Conservation (phyloP, 1,140 invertebrate species). For the Schlechtendalia chinensis region DNA sequence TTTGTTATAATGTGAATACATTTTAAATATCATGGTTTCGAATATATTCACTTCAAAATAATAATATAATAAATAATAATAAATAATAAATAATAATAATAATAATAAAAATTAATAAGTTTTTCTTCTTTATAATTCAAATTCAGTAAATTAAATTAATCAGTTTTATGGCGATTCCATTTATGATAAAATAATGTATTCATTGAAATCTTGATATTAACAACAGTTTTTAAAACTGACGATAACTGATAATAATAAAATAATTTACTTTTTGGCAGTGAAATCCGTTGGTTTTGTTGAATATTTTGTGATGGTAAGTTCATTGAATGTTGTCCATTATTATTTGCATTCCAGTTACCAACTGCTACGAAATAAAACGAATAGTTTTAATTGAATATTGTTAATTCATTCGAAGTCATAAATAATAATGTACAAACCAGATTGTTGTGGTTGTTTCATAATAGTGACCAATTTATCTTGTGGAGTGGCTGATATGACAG, state of each 20-base stretch:
- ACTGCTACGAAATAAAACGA: background rate
- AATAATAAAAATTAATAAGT: no score
- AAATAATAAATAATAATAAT: no score
- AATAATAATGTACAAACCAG: constrained; percentile 21
- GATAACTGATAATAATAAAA: background rate
- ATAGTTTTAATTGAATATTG: background rate
- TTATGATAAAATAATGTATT: no score
- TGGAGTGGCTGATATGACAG: constrained; percentile 66
- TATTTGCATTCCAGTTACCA: constrained; percentile 9
- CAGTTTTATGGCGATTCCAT: no score
- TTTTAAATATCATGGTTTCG: no score
- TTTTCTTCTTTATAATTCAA: no score
- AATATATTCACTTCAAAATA: no score
- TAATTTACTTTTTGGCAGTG: constrained; percentile 12
- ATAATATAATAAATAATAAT: no score
- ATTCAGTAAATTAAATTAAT: no score
- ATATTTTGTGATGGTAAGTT: background rate
- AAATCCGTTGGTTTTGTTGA: background rate
- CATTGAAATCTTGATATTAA: no score
- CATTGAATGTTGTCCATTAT: constrained; percentile 22
- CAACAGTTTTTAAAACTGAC: no score
- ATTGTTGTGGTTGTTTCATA: constrained; percentile 53
- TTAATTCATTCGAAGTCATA: background rate
- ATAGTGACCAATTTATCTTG: constrained; percentile 62
- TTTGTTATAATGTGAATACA: no score